Evolutionary conservation across 2,888 invertebrate species (phyloP).

Genomic region (Eupithecia insigniata): DNA sequence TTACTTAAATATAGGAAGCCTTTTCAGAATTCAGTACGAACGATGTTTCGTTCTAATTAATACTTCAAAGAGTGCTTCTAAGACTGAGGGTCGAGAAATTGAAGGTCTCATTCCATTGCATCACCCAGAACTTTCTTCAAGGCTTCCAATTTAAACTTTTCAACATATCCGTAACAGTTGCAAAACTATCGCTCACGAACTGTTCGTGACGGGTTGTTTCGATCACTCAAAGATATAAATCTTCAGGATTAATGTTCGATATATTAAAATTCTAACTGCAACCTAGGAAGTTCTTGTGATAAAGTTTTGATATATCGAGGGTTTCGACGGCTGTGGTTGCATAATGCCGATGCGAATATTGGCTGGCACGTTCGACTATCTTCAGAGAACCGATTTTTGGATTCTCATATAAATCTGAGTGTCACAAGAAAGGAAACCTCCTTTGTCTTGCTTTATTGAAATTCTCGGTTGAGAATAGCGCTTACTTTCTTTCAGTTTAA

Average conservation of each 20-base stretch:
- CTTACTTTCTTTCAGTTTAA: not conserved
- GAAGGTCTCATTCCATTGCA: not conserved
- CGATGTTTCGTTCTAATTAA: not conserved
- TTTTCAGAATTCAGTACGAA: not conserved
- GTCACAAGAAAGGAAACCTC: not conserved
- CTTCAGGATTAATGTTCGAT: slow-evolving; percentile 34
- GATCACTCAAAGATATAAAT: slow-evolving; percentile 40
- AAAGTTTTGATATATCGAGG: slow-evolving; percentile 30
- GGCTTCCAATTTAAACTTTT: slow-evolving; percentile 21
- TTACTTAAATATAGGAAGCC: not conserved
- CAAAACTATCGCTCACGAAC: slow-evolving; percentile 29
- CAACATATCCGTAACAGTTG: slow-evolving; percentile 17
- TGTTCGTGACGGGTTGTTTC: slow-evolving; percentile 29
- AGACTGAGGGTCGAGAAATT: not conserved
- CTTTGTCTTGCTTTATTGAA: slow-evolving; percentile 4
- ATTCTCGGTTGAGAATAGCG: not conserved
- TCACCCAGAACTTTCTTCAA: slow-evolving; percentile 6
- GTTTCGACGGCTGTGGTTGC: not conserved
- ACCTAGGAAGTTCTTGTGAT: slow-evolving; percentile 20
- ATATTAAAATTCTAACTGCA: slow-evolving; percentile 35
- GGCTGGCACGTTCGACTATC: not conserved
- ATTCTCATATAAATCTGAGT: not conserved
- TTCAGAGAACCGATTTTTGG: not conserved
- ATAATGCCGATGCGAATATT: slow-evolving; percentile 5
- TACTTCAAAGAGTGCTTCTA: slow-evolving; percentile 4